These are phyloP conservation scores for Isotomurus palustris DNA, from an alignment of 2,888 invertebrate species.

Conservation along the genomic window DNA sequence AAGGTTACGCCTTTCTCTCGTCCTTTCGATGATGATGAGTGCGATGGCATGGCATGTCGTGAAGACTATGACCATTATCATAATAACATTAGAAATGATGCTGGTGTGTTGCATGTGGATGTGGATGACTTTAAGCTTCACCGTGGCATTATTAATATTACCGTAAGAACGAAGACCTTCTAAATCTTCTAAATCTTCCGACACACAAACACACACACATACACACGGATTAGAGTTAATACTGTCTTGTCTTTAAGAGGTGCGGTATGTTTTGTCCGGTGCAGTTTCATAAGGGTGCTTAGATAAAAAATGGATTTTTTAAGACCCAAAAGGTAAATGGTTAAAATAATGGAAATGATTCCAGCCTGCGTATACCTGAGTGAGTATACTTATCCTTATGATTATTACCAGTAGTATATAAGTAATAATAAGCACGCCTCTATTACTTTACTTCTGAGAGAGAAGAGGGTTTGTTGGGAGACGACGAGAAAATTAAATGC, in stretches of 20 bases:
- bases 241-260: background rate
- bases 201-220: background rate
- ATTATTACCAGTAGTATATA: too few species aligned
- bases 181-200: too few species aligned
- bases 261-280: too few species aligned
- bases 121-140: too few species aligned
- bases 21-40: background rate
- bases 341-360: constrained; percentile 6
- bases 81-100: too few species aligned
- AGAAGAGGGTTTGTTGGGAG: background rate
- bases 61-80: too few species aligned
- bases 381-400: background rate
- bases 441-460: background rate
- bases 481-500: constrained; percentile 13
- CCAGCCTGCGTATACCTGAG: background rate
- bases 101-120: too few species aligned
- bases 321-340: background rate
- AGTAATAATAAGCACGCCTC: too few species aligned
- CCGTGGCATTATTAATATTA: too few species aligned
- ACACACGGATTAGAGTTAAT: background rate
- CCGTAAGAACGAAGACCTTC: too few species aligned
- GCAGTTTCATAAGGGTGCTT: too few species aligned
- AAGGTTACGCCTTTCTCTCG: constrained; percentile 13
- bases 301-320: background rate
- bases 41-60: too few species aligned